A percentile compares a stretch with the other conserved stretches of the same genome.
Evolutionary conservation across 2,888 invertebrate genomes (phyloP).

Genomic region (Caenorhabditis sp.): DNA sequence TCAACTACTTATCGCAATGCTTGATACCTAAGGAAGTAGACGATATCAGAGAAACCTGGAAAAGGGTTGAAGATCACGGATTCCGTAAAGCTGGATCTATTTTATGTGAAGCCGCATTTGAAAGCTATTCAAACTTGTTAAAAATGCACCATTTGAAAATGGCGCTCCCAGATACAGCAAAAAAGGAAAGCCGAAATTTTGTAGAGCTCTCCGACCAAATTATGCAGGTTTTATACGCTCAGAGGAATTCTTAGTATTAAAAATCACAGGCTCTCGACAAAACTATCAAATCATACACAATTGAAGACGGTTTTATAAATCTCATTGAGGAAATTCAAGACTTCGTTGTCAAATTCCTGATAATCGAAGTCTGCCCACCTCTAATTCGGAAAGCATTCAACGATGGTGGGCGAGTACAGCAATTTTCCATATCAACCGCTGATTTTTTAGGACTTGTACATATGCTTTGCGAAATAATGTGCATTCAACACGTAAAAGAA

Average conservation of each 20-base stretch:
- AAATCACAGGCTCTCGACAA: constrained; percentile 73
- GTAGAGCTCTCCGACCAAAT: constrained; percentile 70
- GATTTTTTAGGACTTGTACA: constrained; percentile 69
- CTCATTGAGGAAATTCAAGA: constrained; percentile 72
- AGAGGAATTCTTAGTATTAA: not conserved
- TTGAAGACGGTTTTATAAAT: constrained; percentile 70
- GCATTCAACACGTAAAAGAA: constrained; percentile 64
- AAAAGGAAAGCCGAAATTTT: constrained; percentile 66
- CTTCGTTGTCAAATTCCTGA: constrained; percentile 75
- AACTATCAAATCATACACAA: constrained; percentile 74
- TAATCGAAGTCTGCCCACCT: constrained; percentile 80
- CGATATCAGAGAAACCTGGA: constrained; percentile 70
- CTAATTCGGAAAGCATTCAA: constrained; percentile 79
- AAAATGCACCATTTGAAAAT: constrained; percentile 67
- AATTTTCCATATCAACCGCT: not conserved
- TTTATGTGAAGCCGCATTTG: constrained; percentile 71
- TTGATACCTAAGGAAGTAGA: constrained; percentile 73
- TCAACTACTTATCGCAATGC: constrained; percentile 76
- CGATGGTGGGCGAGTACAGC: constrained; percentile 65
- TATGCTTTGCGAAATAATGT: constrained; percentile 70
- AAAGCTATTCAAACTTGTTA: constrained; percentile 72
- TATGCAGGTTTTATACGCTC: constrained; percentile 59
- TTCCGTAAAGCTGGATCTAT: constrained; percentile 71
- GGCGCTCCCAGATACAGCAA: constrained; percentile 61
- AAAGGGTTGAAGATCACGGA: constrained; percentile 69